These are phyloP conservation scores for Eublepharis macularius DNA, from an alignment of 2,113 vertebrate species.

Conservation along the genomic window DNA sequence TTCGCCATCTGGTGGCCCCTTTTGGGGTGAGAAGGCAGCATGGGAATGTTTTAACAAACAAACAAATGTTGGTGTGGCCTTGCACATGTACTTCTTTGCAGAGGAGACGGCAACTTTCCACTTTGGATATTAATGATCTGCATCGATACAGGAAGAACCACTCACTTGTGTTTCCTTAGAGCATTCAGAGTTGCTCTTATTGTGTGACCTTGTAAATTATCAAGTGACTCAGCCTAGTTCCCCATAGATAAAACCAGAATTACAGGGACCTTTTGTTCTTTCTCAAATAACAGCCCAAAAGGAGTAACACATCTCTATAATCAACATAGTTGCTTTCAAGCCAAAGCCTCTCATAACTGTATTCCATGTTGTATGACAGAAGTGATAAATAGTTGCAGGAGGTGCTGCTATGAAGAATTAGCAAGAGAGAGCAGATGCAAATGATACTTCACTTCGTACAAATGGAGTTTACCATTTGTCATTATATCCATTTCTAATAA, in stretches of 20 bases:
- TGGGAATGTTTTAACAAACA: too few relatives aligned
- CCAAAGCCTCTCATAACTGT: background rate
- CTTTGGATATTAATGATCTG: background rate
- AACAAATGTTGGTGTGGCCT: too few relatives aligned
- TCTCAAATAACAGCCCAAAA: background rate
- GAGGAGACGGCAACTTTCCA: background rate
- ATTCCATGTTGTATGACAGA: background rate
- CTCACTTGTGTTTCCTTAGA: background rate
- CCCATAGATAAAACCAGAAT: background rate
- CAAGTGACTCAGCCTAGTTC: background rate
- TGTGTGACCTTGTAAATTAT: slow-evolving; percentile 5
- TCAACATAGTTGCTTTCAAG: background rate
- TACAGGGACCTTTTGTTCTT: background rate
- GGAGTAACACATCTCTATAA: background rate
- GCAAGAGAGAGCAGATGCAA: background rate
- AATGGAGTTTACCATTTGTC: background rate
- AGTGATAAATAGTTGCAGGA: background rate
- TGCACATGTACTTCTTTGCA: background rate
- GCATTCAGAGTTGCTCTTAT: background rate
- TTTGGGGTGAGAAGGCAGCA: too few relatives aligned
- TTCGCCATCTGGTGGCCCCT: too few relatives aligned
- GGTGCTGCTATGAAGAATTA: too few relatives aligned
- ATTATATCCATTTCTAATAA: background rate
- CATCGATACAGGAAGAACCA: background rate
- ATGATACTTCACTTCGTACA: background rate